phyloP scores from a whole-genome alignment of 2,888 invertebrate species.

The Falcaria lacertinaria region DNA sequence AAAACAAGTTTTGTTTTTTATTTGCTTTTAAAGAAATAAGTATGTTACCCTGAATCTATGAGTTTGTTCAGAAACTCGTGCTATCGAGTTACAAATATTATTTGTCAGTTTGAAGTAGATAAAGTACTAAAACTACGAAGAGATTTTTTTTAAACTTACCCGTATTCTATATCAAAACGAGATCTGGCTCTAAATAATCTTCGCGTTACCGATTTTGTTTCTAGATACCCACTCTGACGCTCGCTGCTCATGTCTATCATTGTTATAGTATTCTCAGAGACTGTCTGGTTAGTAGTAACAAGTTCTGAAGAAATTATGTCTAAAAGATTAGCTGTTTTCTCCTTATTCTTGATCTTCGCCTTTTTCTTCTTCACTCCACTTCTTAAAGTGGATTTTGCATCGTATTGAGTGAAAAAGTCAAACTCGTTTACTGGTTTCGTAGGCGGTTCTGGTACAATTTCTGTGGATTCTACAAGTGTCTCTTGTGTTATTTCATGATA shows the following conservation, averaged over 20 bases:
- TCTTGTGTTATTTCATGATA: slow-evolving; percentile 59
- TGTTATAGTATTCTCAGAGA: slow-evolving; percentile 39
- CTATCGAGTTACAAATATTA: no score
- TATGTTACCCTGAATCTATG: no score
- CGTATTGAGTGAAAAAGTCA: slow-evolving; percentile 54
- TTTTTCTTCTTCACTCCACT: slow-evolving; percentile 39
- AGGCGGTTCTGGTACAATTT: slow-evolving; percentile 24
- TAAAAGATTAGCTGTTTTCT: slow-evolving; percentile 41
- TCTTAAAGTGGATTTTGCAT: slow-evolving; percentile 18
- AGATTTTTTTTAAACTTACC: no score
- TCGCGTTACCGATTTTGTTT: slow-evolving; percentile 17
- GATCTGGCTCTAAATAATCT: slow-evolving; percentile 23
- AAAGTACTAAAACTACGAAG: no score
- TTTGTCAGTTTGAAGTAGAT: no score
- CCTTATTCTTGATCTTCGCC: slow-evolving; percentile 31
- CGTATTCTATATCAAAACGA: slow-evolving; percentile 39
- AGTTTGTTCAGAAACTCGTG: no score
- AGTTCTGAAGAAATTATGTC: slow-evolving; percentile 57
- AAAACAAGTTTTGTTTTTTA: no score
- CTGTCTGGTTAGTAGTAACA: slow-evolving; percentile 32
- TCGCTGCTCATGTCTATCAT: slow-evolving; percentile 25
- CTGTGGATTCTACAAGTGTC: slow-evolving; percentile 17
- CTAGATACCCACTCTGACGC: slow-evolving; percentile 31
- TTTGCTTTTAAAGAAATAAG: no score
- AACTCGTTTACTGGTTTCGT: slow-evolving; percentile 34